A percentile compares a stretch with the other conserved stretches of the same genome.
phyloP scores from a whole-genome alignment of 1,140 invertebrate species.

The Pseudomyrmex cubaensis region DNA sequence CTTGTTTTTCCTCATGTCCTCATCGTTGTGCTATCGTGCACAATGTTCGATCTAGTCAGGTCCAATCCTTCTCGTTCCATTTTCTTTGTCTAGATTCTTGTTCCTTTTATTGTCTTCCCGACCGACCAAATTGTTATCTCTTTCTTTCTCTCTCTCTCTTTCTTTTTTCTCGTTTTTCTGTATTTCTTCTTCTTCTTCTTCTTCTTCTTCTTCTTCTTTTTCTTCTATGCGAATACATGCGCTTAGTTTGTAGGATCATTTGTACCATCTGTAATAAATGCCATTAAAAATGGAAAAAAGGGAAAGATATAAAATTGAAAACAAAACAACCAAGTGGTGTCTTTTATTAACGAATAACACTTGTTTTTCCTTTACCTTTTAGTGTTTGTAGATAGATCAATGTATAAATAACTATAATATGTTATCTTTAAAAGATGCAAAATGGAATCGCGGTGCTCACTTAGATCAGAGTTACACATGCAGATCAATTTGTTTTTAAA shows the following conservation, averaged over 20 bases:
- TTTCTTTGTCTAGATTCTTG: no score
- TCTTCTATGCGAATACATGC: conserved; percentile 69
- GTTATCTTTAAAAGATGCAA: neutral
- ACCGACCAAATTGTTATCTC: conserved; percentile 24
- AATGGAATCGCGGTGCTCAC: neutral
- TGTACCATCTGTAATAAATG: conserved; percentile 84
- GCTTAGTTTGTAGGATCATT: conserved; percentile 82
- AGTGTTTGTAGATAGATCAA: conserved; percentile 44
- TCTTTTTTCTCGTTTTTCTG: conserved; percentile 5
- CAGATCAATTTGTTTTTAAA: no score
- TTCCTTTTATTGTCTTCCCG: neutral
- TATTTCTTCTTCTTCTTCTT: neutral
- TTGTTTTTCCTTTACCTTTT: conserved; percentile 45
- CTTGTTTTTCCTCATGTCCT: neutral
- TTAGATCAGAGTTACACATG: conserved; percentile 21
- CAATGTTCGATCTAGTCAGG: conserved; percentile 10
- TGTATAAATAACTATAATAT: conserved; percentile 23
- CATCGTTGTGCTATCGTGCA: conserved; percentile 9
- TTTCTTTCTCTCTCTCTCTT: conserved; percentile 6
- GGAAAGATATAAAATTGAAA: conserved; percentile 68
- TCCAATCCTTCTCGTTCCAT: neutral
- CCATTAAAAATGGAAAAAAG: conserved; percentile 76
- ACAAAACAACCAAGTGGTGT: conserved; percentile 66
- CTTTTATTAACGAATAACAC: conserved; percentile 67
- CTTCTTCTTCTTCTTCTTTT: conserved; percentile 16